These are phyloP conservation scores for Ophraella communa DNA, from an alignment of 2,888 invertebrate species.

Conservation along the genomic window DNA sequence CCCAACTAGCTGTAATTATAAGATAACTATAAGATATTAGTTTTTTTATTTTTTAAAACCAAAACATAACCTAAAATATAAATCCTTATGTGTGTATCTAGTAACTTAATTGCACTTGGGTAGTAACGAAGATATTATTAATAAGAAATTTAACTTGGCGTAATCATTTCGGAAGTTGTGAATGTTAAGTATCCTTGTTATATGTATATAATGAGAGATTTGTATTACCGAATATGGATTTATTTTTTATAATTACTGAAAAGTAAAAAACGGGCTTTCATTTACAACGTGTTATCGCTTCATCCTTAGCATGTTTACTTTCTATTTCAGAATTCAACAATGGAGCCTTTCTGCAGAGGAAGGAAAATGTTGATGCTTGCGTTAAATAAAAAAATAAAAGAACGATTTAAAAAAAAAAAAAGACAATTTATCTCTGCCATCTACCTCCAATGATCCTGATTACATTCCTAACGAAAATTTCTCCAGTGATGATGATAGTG, in stretches of 20 bases:
- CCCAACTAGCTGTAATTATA: neutral
- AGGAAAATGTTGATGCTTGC: constrained; percentile 7
- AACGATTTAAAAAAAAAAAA: too few species aligned
- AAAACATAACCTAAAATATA: constrained; percentile 11
- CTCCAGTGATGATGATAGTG: too few species aligned
- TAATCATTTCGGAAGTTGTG: too few species aligned
- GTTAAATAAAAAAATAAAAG: neutral
- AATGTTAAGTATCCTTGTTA: too few species aligned
- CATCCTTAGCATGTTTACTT: too few species aligned
- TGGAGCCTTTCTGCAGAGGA: neutral
- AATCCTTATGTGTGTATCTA: neutral
- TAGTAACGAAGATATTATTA: neutral
- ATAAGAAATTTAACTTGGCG: neutral
- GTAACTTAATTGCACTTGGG: neutral
- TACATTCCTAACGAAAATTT: too few species aligned
- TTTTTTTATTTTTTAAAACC: neutral
- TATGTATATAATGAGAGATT: too few species aligned
- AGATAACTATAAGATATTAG: neutral
- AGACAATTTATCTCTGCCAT: too few species aligned
- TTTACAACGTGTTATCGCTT: neutral
- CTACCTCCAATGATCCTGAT: too few species aligned
- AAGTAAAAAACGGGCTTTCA: too few species aligned
- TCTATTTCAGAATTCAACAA: constrained; percentile 2
- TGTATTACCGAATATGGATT: too few species aligned
- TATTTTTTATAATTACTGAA: too few species aligned